A percentile compares a stretch with the other conserved stretches of the same genome.
phyloP scores from a whole-genome alignment of 1,140 invertebrate species.

The Dufourea novaeangliae region DNA sequence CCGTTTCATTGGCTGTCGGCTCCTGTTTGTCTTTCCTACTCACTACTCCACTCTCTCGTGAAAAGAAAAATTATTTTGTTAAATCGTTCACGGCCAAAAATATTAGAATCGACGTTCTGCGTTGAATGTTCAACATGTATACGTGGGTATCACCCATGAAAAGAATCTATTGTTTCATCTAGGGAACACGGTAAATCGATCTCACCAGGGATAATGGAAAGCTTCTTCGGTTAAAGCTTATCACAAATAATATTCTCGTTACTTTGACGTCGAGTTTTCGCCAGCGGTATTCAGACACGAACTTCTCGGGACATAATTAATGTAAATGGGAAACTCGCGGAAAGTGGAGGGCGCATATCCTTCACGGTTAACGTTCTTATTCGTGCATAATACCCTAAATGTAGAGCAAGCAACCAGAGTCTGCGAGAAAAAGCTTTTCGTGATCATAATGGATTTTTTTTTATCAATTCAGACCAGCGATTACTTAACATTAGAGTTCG shows the following conservation, averaged over 20 bases:
- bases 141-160: too few relatives aligned
- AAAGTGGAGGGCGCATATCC: slow-evolving; percentile 9
- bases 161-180: background rate
- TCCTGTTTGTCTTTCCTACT: too few relatives aligned
- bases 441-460: too few relatives aligned
- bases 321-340: slow-evolving; percentile 55
- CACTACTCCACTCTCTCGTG: too few relatives aligned
- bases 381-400: background rate
- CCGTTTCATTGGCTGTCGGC: too few relatives aligned
- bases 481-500: too few relatives aligned
- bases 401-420: background rate
- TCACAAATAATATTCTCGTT: slow-evolving; percentile 26
- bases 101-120: too few relatives aligned
- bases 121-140: too few relatives aligned
- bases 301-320: slow-evolving; percentile 57
- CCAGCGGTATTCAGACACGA: slow-evolving; percentile 12
- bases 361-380: slow-evolving; percentile 24
- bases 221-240: background rate
- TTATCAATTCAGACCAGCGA: too few relatives aligned
- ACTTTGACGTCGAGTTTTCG: background rate
- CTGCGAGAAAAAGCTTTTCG: background rate
- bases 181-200: background rate
- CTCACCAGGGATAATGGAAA: background rate
- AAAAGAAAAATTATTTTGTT: too few relatives aligned
- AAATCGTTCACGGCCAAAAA: too few relatives aligned